Evolutionary conservation across 2,113 vertebrate species (phyloP), one percentile per base, ranked within the genome.

Genomic region (Dasyurus viverrinus): DNA sequence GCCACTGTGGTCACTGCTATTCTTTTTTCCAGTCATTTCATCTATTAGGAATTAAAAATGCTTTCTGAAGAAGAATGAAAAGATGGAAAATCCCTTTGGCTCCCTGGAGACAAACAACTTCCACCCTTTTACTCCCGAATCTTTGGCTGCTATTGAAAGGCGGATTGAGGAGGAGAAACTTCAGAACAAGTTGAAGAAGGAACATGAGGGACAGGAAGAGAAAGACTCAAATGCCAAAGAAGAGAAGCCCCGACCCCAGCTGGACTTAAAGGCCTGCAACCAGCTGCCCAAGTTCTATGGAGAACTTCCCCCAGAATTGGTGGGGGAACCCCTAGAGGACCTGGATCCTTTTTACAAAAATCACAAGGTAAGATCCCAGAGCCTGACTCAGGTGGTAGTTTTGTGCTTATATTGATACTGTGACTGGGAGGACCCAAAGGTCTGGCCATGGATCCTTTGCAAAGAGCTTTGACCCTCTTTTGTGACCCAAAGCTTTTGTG

Each of bases 301-400:
- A 9, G 99, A 99, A 76, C 99, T 99, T 97, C 99, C 99, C 0
- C 47, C 98, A 48, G 98, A 99, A 53, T 99, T 99, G 94, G 98
- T 99, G 23, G 99, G 99, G 92, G 98, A 99, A 94, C 99, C 99
- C 0, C 98, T 99, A 98, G 99, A 99, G 92, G 99, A 99, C 91
- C 98, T 99, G 0, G 99, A 99, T 95, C 99, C 99, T 0, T 99
- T 99, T 98, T 99, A 99, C 98, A 99, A 98, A 97, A 99, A 99
- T 97, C 95, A 96, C 55, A 84, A 95, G 98, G 98, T 98, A 98
- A 97, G 98, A 52, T 52, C 91, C 89, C 46, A 90, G 46, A 46
- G 36, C 14, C 36, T 19, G 36, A n/a, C 36, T 76, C 14, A n/a
- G 14, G 60, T n/a, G 60, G 14, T 36, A 16, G 5, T 1, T 76